These are phyloP conservation scores for Scalopus aquaticus DNA, from an alignment of 2,113 vertebrate species.

Conservation along the genomic window DNA sequence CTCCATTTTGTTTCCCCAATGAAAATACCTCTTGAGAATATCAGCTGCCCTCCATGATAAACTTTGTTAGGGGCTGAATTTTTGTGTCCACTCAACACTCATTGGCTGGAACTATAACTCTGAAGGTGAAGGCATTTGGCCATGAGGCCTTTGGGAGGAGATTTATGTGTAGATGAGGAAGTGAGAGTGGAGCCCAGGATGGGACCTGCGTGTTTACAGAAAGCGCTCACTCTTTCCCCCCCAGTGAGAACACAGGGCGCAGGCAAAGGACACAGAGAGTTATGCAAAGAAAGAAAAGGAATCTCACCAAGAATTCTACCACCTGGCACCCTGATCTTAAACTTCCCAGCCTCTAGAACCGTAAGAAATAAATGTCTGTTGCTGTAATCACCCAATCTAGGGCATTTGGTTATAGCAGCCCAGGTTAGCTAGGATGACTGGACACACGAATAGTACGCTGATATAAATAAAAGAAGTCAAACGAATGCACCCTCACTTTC, in stretches of 20 bases:
- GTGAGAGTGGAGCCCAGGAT: background rate
- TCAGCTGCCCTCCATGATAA: background rate
- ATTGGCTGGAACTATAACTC: background rate
- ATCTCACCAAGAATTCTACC: background rate
- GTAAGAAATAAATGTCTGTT: background rate
- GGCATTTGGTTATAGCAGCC: background rate
- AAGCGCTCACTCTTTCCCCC: background rate
- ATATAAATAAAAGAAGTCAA: background rate
- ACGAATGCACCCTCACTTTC: background rate
- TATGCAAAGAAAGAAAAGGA: background rate
- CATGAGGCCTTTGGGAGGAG: background rate
- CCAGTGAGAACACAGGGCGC: background rate
- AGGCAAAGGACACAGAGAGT: background rate
- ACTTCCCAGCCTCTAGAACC: background rate
- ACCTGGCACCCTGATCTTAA: background rate
- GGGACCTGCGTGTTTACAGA: background rate
- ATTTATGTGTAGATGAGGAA: background rate
- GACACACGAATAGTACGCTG: background rate
- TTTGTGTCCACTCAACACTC: background rate
- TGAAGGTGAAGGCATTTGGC: background rate
- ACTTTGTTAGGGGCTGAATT: background rate
- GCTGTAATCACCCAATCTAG: background rate
- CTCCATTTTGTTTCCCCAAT: background rate
- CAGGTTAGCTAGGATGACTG: background rate
- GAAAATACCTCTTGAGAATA: background rate